Evolutionary conservation across 2,888 invertebrate genomes (phyloP), one percentile per base, ranked within the genome.

Genomic region (Tenthredo amoena): DNA sequence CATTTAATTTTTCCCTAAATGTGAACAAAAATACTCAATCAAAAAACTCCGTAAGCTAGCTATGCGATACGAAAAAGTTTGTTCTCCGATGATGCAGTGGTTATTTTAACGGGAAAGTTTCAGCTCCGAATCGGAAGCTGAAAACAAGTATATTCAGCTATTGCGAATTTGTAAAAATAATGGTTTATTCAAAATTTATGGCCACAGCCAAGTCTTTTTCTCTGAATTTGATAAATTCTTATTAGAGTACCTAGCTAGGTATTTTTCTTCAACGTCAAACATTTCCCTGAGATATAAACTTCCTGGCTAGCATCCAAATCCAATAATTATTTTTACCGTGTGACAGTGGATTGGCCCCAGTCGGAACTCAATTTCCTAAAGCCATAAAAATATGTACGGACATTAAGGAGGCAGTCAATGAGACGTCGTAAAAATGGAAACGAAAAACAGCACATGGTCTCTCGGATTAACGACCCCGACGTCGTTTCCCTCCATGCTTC

Each of bases 251-350:
- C 3, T 15, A 12, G 1, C 15, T 62, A 62, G n/a, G n/a, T 12
- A 40, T 77, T 77, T 77, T 77, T 43, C 74, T 43, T 26, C 12
- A 26, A 21, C 74, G 10, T 26, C 18, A 26, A 74, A 74, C 21
- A 74, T 74, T 72, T 21, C 74, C 10, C 43, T n/a, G 21, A 43
- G 21, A 26, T 43, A 74, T 74, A 47, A 43, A 74, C 34, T 68
- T 68, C n/a, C 82, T 84, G 83, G 83, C 83, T 34, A 37, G 34
- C 21, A 18, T 40, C 84, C 84, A 84, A 74, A 71, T 76, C 72
- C 74, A 74, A 84, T 84, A 84, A 84, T 84, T 84, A 84, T 84
- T 84, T 84, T 76, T 15, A 72, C 74, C 74, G 40, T 58, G 37
- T 18, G 74, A 74, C 58, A 55, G 72, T 55, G 68, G 71, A 83